A percentile compares a stretch with the other conserved stretches of the same genome.
Evolutionary conservation across 2,797 vertebrate genomes (phyloP).

Genomic region (Gymnodraco acuticeps): DNA sequence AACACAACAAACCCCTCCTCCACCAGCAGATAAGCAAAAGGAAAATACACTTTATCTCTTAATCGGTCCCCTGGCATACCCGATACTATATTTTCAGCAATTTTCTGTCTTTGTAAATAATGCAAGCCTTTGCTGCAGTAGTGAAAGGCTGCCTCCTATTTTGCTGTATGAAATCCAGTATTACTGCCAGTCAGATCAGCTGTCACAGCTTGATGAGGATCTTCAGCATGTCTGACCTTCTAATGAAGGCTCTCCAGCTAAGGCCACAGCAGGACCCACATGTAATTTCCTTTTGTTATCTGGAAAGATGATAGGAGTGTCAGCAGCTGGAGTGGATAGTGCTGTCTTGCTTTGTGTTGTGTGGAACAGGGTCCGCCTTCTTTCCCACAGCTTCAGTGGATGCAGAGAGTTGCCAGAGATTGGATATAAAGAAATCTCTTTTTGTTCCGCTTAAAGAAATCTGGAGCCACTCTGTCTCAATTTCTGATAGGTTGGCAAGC

Average conservation of each 20-base stretch:
- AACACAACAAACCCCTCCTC: slow-evolving; percentile 27
- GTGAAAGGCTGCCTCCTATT: slow-evolving; percentile 39
- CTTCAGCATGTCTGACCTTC: slow-evolving; percentile 70
- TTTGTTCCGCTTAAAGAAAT: slow-evolving; percentile 30
- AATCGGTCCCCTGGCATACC: slow-evolving; percentile 1
- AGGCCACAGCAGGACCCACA: slow-evolving; percentile 54
- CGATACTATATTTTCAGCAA: slow-evolving; percentile 8
- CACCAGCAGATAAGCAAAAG: slow-evolving; percentile 29
- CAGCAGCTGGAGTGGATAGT: slow-evolving; percentile 56
- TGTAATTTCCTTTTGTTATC: slow-evolving; percentile 70
- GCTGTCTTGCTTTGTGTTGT: slow-evolving; percentile 31
- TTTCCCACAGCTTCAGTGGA: slow-evolving; percentile 15
- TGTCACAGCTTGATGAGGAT: slow-evolving; percentile 67
- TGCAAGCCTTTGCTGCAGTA: slow-evolving; percentile 33
- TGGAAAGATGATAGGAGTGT: slow-evolving; percentile 56
- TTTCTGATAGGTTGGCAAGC: slow-evolving; percentile 32
- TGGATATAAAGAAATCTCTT: slow-evolving; percentile 21
- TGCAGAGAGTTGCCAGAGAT: slow-evolving; percentile 19
- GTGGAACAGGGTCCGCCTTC: slow-evolving; percentile 26
- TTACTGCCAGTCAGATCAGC: slow-evolving; percentile 52
- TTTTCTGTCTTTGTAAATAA: slow-evolving; percentile 42
- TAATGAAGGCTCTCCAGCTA: slow-evolving; percentile 65
- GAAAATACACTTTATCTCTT: slow-evolving; percentile 9
- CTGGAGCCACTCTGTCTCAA: slow-evolving; percentile 5
- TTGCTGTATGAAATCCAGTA: slow-evolving; percentile 18